These are phyloP conservation scores for Gallinago media DNA, from an alignment of 2,113 vertebrate species.

Conservation along the genomic window DNA sequence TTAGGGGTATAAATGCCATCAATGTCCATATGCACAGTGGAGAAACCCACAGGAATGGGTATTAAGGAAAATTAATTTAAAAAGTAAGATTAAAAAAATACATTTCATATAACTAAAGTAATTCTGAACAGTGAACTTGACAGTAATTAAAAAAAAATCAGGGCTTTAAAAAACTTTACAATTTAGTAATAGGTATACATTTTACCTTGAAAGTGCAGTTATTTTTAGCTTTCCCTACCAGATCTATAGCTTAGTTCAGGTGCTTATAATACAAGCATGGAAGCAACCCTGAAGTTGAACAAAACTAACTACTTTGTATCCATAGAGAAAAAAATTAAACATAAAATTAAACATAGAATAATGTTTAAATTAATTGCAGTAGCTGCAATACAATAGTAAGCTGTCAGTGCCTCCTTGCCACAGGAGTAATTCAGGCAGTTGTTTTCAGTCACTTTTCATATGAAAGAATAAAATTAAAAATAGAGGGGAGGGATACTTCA, in stretches of 20 bases:
- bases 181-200: background rate
- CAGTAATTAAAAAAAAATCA: background rate
- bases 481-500: background rate
- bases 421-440: background rate
- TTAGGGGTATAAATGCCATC: background rate
- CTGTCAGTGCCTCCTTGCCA: background rate
- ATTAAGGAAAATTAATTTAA: background rate
- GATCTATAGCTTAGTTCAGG: background rate
- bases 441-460: background rate
- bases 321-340: background rate
- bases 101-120: background rate
- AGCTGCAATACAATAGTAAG: conserved; percentile 5
- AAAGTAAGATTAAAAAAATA: background rate
- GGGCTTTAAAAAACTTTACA: background rate
- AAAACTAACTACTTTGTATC: background rate
- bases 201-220: background rate
- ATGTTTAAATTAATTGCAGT: background rate
- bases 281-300: background rate
- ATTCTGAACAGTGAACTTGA: background rate
- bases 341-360: background rate
- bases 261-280: background rate
- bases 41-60: background rate
- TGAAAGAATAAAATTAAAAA: background rate
- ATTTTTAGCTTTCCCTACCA: background rate
- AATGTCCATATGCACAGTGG: background rate